These are phyloP conservation scores for Diplazon laetatorius DNA, from an alignment of 2,888 invertebrate genomes.

Conservation along the genomic window DNA sequence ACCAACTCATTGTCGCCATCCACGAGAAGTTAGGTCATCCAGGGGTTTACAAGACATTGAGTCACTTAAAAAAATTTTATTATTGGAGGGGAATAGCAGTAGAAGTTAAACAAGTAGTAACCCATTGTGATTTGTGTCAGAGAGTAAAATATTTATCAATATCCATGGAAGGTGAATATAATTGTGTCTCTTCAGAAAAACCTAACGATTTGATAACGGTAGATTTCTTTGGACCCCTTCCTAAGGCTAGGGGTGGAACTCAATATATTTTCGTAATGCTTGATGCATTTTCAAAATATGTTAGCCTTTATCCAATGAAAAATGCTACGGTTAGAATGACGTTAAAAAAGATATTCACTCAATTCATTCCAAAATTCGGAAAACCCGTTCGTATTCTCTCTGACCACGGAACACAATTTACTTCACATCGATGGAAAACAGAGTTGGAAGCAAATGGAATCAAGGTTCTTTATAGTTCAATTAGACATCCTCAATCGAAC, in stretches of 20 bases:
- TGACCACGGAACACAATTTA: slow-evolving; percentile 66
- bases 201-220: slow-evolving; percentile 21
- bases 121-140: slow-evolving; percentile 52
- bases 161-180: slow-evolving; percentile 52
- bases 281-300: slow-evolving; percentile 68
- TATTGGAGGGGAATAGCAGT: neutral
- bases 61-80: slow-evolving; percentile 1
- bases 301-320: slow-evolving; percentile 67
- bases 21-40: neutral
- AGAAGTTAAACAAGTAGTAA: neutral
- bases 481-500: slow-evolving; percentile 25
- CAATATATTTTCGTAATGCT: slow-evolving; percentile 68
- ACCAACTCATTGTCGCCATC: neutral
- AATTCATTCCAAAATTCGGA: slow-evolving; percentile 35
- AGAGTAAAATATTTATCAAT: slow-evolving; percentile 46
- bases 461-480: neutral
- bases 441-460: slow-evolving; percentile 8
- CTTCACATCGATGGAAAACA: neutral
- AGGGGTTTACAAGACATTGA: neutral
- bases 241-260: slow-evolving; percentile 27
- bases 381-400: slow-evolving; percentile 48
- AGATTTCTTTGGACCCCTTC: slow-evolving; percentile 29
- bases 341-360: slow-evolving; percentile 26
- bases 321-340: slow-evolving; percentile 57
- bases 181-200: neutral